Evolutionary conservation across 2,888 invertebrate species (phyloP).

Genomic region (Synergus laeviventris): DNA sequence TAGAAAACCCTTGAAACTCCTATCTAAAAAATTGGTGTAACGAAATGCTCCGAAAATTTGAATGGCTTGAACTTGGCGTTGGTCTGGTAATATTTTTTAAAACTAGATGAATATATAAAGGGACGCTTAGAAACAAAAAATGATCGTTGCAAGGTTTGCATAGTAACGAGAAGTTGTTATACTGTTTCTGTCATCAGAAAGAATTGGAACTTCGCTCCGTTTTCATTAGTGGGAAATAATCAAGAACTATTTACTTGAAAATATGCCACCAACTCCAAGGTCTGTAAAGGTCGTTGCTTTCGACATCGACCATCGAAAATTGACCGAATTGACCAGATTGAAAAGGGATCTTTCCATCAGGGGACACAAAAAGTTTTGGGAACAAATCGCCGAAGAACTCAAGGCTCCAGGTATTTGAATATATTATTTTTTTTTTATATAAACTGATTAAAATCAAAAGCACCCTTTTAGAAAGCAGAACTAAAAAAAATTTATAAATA

Average conservation of each 20-base stretch:
- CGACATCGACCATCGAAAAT: constrained; percentile 46
- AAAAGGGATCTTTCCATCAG: constrained; percentile 52
- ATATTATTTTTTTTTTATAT: no score
- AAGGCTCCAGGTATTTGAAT: constrained; percentile 54
- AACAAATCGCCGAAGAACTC: constrained; percentile 53
- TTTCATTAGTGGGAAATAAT: not conserved
- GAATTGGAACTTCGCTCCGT: not conserved
- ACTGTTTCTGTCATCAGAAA: not conserved
- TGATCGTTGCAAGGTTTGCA: not conserved
- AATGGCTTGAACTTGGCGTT: no score
- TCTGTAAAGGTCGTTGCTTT: constrained; percentile 29
- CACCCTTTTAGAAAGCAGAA: no score
- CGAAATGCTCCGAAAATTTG: no score
- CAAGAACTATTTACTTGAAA: not conserved
- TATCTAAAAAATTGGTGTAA: no score
- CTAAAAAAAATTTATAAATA: no score
- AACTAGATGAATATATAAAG: not conserved
- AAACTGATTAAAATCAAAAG: no score
- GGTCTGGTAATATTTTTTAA: no score
- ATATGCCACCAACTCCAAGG: constrained; percentile 19
- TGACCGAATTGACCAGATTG: constrained; percentile 55
- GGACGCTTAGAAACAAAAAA: not conserved
- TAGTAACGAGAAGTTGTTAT: not conserved
- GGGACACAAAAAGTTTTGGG: constrained; percentile 51
- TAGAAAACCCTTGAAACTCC: no score